These are phyloP conservation scores for Rhynchophorus ferrugineus DNA, from an alignment of 1,140 invertebrate genomes.

Conservation along the genomic window DNA sequence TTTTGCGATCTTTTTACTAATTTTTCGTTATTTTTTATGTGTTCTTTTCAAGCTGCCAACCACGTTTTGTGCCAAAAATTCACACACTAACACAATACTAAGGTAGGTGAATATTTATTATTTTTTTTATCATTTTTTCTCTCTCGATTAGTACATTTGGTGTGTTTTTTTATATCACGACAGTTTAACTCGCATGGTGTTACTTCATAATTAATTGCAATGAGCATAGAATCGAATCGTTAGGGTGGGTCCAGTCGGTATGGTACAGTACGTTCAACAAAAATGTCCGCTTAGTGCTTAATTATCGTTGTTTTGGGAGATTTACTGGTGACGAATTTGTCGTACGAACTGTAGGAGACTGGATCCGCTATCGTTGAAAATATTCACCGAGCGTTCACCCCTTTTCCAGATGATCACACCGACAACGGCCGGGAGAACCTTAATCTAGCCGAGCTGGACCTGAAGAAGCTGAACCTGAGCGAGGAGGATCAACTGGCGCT, in stretches of 20 bases:
- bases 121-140: constrained; percentile 9
- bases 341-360: too few species aligned
- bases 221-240: too few species aligned
- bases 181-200: too few species aligned
- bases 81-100: constrained; percentile 28
- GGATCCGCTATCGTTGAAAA: too few species aligned
- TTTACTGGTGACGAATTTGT: too few species aligned
- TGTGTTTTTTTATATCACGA: constrained; percentile 2
- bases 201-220: too few species aligned
- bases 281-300: too few species aligned
- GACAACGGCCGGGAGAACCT: constrained; percentile 42
- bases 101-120: constrained; percentile 30
- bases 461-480: constrained; percentile 55
- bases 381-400: too few species aligned
- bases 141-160: neutral
- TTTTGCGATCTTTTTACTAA: constrained; percentile 31
- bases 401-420: constrained; percentile 35
- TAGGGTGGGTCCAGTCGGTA: too few species aligned
- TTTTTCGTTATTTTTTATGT: constrained; percentile 33
- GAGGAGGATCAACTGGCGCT: constrained; percentile 57
- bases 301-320: too few species aligned
- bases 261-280: too few species aligned
- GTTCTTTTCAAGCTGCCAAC: constrained; percentile 37
- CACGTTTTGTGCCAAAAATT: constrained; percentile 40
- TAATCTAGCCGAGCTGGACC: constrained; percentile 55